These are phyloP conservation scores for Microcebus murinus DNA, from an alignment of 2,113 vertebrate species.

Conservation along the genomic window DNA sequence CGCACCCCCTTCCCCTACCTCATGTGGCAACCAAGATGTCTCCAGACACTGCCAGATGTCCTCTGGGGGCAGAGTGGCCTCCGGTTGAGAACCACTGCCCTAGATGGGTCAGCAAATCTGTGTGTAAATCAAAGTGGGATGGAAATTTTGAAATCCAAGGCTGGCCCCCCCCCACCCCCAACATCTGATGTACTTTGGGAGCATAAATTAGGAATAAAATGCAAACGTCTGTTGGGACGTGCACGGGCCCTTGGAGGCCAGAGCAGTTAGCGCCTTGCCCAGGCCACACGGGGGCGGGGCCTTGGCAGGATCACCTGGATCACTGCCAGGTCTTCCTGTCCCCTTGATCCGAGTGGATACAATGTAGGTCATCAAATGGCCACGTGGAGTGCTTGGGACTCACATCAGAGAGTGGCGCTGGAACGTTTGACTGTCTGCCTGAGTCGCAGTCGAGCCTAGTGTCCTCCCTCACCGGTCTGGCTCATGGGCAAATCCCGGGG, in stretches of 20 bases:
- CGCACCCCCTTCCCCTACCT: accelerated
- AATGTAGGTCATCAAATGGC: background rate
- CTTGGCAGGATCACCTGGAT: background rate
- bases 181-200: background rate
- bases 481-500: background rate
- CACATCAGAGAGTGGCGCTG: accelerated
- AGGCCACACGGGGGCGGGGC: background rate
- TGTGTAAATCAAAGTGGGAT: background rate
- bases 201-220: background rate
- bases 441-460: accelerated
- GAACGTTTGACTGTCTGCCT: accelerated
- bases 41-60: background rate
- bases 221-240: too few species aligned
- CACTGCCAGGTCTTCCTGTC: background rate
- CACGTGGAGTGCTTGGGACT: accelerated
- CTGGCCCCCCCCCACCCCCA: too few species aligned
- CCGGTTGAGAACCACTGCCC: background rate
- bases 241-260: background rate
- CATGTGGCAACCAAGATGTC: background rate
- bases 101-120: background rate
- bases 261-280: background rate
- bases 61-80: background rate
- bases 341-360: background rate
- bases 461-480: background rate
- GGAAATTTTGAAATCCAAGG: background rate